These are phyloP conservation scores for Sturnira hondurensis DNA, from an alignment of 2,113 vertebrate species.

Conservation along the genomic window DNA sequence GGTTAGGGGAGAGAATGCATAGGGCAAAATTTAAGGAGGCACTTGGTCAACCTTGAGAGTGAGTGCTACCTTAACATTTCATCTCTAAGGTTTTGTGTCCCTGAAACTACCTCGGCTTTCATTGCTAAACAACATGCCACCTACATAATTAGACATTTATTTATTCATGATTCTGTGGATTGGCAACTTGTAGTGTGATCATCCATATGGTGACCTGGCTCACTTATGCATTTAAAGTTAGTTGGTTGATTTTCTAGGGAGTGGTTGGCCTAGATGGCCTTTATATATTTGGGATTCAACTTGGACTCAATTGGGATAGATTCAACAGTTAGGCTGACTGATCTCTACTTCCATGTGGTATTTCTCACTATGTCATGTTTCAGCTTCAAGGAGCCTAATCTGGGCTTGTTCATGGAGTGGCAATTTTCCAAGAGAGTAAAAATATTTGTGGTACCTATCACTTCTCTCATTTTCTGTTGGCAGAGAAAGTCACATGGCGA, in stretches of 20 bases:
- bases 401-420: background rate
- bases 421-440: background rate
- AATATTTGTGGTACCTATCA: background rate
- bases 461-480: background rate
- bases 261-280: background rate
- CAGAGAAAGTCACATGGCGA: background rate
- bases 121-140: background rate
- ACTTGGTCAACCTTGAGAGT: background rate
- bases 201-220: background rate
- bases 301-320: background rate
- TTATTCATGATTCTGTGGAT: background rate
- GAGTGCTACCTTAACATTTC: background rate
- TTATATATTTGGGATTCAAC: background rate
- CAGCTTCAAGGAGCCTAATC: background rate
- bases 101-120: background rate
- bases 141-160: background rate
- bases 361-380: background rate
- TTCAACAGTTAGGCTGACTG: background rate
- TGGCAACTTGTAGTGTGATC: background rate
- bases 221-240: background rate
- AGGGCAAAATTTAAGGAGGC: background rate
- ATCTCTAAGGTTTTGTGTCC: background rate
- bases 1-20: background rate
- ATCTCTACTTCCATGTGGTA: background rate
- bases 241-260: background rate